Conservation (phyloP, 1,140 invertebrate genomes). For the Euwallacea similis region DNA sequence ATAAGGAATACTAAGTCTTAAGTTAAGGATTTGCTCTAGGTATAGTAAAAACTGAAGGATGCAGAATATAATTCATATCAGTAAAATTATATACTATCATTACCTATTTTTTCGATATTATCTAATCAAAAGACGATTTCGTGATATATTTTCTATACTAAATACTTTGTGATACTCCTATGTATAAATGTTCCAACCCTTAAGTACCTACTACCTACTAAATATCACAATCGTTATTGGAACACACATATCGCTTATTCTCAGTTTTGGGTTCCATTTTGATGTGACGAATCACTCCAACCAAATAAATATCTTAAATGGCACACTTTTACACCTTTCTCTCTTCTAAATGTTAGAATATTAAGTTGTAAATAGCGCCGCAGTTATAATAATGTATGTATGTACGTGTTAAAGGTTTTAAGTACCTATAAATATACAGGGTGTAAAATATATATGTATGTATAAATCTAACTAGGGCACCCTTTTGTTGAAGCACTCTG, state of each 20-base stretch:
- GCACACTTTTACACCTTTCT: constrained; percentile 24
- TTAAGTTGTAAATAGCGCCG: neutral
- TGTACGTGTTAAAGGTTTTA: constrained; percentile 2
- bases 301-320: constrained; percentile 19
- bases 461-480: neutral
- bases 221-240: neutral
- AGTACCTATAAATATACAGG: constrained; percentile 19
- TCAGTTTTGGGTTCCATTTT: no score
- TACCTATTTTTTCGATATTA: constrained; percentile 4
- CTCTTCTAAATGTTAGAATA: constrained; percentile 15
- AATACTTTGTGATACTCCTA: constrained; percentile 32
- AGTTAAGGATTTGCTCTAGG: neutral
- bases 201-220: neutral
- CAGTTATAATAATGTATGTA: neutral
- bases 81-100: neutral
- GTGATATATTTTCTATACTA: constrained; percentile 29
- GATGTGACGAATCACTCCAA: neutral
- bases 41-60: constrained; percentile 5
- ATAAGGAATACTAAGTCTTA: constrained; percentile 30
- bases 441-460: neutral
- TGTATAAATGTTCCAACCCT: constrained; percentile 17
- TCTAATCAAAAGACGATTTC: constrained; percentile 11
- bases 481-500: neutral
- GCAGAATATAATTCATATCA: constrained; percentile 13
- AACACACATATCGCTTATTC: neutral